Percentiles rank a stretch among this genome's conserved stretches.
Conservation (phyloP, 1,140 invertebrate genomes). For the Trypoxylus dichotomus region DNA sequence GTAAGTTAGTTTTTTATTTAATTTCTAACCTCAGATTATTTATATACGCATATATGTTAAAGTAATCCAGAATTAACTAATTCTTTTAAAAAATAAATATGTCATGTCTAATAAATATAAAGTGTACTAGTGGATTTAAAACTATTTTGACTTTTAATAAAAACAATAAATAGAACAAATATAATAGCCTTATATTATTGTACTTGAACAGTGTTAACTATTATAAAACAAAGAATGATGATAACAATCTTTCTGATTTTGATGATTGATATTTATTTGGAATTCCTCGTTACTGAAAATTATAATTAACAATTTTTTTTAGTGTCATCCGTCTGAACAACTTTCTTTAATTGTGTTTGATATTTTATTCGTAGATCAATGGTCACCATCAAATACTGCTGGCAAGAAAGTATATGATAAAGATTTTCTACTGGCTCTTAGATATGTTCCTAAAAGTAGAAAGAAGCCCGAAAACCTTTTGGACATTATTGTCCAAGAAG, state of each 20-base stretch:
- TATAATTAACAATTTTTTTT: not conserved
- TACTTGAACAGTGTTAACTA: no score
- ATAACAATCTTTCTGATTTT: constrained; percentile 31
- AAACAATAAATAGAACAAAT: no score
- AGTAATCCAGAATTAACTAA: no score
- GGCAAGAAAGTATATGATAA: constrained; percentile 83
- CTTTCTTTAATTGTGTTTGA: not conserved
- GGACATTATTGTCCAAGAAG: constrained; percentile 39
- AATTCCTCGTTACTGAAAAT: constrained; percentile 38
- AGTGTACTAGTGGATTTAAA: no score
- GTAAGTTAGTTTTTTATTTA: constrained; percentile 36
- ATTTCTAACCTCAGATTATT: no score
- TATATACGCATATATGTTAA: no score
- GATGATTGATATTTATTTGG: constrained; percentile 28
- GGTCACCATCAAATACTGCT: constrained; percentile 78
- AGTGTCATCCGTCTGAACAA: not conserved
- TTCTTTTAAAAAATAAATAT: no score
- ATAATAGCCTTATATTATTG: no score
- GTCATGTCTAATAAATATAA: no score
- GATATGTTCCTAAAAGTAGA: constrained; percentile 71
- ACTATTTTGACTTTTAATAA: no score
- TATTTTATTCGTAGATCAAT: constrained; percentile 64
- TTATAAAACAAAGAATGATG: constrained; percentile 18
- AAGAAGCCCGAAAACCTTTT: constrained; percentile 70
- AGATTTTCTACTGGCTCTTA: constrained; percentile 75